Evolutionary conservation across 2,888 invertebrate species (phyloP), one percentile per base, ranked within the genome.

Genomic region (Pseudoips prasinana): DNA sequence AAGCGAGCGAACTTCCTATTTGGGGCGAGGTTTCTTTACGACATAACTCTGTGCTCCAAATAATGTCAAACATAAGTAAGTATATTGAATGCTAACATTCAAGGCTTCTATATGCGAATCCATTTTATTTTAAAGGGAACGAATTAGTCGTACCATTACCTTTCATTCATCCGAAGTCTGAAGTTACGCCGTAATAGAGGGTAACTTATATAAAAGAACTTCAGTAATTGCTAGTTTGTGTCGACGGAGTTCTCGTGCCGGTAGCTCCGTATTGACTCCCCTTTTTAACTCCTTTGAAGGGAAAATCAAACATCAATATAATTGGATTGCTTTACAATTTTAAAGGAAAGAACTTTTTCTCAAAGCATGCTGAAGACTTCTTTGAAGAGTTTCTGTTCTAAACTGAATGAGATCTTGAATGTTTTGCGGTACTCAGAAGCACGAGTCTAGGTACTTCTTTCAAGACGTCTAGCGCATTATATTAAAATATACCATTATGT

Each of bases 321-420:
- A 84, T 84, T 84, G 82, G 81, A 84, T 85, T 77, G 77, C 73
- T 62, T 63, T 58, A 58, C 62, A 58, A 61, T 67, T 72, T 64
- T 67, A 58, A 57, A 63, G 58, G 56, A 60, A 65, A 64, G 58
- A 62, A 53, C 57, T 40, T 39, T 32, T 43, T 20, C 39, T 43
- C 29, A 26, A 37, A 44, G 44, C 44, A 53, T 37, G 33, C 34
- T 37, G 39, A 17, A 32, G 27, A 29, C 29, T 39, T 33, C 22
- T 44, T 39, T 30, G 30, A 33, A 20, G 46, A 40, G 29, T 31
- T 46, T 19, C 11, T 8, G 22, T 36, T 31, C 40, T 45, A 29
- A 25, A 29, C 22, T 39, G 39, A 47, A 35, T 32, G 26, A 33
- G 51, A 29, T 11, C 32, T 38, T 39, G 32, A 34, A 25, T 19